phyloP scores from a whole-genome alignment of 2,888 invertebrate species.

The Lycia hirtaria region DNA sequence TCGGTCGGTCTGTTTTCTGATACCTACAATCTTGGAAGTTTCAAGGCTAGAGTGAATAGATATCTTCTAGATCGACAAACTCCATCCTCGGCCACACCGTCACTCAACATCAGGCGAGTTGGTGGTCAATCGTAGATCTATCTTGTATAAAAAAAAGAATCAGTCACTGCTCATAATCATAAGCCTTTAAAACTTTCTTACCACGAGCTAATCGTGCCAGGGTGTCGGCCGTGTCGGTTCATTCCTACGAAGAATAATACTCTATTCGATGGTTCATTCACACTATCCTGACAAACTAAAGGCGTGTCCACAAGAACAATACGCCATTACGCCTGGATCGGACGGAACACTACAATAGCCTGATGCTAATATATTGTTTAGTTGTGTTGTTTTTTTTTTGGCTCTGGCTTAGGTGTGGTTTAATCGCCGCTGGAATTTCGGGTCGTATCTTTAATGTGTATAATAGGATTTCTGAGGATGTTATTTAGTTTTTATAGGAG shows the following conservation, averaged over 20 bases:
- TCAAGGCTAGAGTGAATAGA: too few relatives aligned
- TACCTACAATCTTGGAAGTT: too few relatives aligned
- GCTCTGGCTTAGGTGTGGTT: slow-evolving; percentile 9
- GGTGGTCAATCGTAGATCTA: too few relatives aligned
- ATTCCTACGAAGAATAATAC: too few relatives aligned
- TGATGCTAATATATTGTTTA: slow-evolving; percentile 13
- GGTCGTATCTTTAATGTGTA: slow-evolving; percentile 1
- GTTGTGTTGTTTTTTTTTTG: slow-evolving; percentile 14
- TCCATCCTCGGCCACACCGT: too few relatives aligned
- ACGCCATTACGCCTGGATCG: slow-evolving; percentile 35
- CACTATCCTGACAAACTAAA: slow-evolving; percentile 36
- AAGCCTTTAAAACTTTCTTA: slow-evolving; percentile 1
- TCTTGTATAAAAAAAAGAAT: not conserved
- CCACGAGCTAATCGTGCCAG: slow-evolving; percentile 8
- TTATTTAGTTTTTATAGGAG: not conserved
- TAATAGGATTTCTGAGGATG: not conserved
- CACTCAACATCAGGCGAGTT: too few relatives aligned
- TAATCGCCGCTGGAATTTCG: slow-evolving; percentile 9
- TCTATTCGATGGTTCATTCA: too few relatives aligned
- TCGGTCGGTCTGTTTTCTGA: too few relatives aligned
- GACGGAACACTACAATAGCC: slow-evolving; percentile 26
- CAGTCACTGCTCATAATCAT: not conserved
- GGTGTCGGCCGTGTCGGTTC: slow-evolving; percentile 16
- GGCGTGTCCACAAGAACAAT: slow-evolving; percentile 44
- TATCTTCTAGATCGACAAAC: too few relatives aligned